A percentile compares a stretch with the other conserved stretches of the same genome.
phyloP scores from a whole-genome alignment of 2,797 vertebrate species.

The Clarias pachynema region DNA sequence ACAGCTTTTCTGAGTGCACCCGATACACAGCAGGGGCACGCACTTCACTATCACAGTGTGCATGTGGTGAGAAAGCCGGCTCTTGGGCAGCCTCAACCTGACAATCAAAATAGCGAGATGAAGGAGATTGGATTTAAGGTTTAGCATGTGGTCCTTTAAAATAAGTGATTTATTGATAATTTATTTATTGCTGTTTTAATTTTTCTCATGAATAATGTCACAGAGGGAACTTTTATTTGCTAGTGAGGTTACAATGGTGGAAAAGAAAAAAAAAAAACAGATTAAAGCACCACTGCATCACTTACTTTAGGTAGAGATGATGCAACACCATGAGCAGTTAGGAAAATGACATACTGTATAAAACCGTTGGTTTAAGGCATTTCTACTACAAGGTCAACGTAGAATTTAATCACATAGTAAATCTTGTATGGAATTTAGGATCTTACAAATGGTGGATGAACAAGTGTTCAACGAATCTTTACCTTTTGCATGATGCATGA shows the following conservation, averaged over 20 bases:
- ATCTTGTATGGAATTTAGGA: not conserved
- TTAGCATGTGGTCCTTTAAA: not conserved
- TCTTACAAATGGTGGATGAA: too few relatives aligned
- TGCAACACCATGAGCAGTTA: not conserved
- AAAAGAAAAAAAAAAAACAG: not conserved
- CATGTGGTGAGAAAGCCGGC: not conserved
- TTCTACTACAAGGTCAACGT: too few relatives aligned
- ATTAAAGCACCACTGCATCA: not conserved
- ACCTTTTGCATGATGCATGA: not conserved
- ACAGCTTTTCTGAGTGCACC: not conserved
- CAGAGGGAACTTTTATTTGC: not conserved
- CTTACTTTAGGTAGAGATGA: not conserved
- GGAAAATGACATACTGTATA: not conserved
- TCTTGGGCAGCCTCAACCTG: slow-evolving; percentile 15
- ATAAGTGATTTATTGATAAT: not conserved
- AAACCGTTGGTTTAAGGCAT: not conserved
- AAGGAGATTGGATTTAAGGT: slow-evolving; percentile 36
- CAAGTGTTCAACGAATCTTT: not conserved
- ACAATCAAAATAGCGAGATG: slow-evolving; percentile 6
- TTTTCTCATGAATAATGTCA: not conserved
- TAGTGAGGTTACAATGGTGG: not conserved
- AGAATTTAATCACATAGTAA: not conserved
- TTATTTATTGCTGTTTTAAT: not conserved
- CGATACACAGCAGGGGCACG: not conserved
- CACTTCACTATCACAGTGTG: not conserved